Evolutionary conservation across 2,113 vertebrate species (phyloP), one percentile per base, ranked within the genome.

Genomic region (Rissa tridactyla): DNA sequence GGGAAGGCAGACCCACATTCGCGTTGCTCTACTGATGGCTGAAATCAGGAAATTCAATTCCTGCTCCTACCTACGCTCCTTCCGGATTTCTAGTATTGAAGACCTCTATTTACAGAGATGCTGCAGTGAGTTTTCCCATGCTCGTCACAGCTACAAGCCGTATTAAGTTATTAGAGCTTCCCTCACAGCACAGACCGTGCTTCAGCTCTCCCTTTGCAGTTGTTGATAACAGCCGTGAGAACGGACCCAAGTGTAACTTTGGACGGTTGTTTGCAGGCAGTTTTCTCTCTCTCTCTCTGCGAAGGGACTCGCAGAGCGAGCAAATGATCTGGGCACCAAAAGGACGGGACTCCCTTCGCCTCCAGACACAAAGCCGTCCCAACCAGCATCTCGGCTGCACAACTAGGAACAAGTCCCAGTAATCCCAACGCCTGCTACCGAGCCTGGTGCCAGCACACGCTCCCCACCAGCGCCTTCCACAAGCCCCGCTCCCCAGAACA

Each of bases 151-250:
- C 81, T 27, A 76, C 4, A 16, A 80, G 75, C 61, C 73, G 93
- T 85, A 94, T 94, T 82, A 90, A 92, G 77, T 96, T 94, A 91
- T 93, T 78, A 36, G 58, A 62, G 92, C 70, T 81, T 91, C 61
- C 60, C 86, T 88, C n/a, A 51, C 11, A 68, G 64, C 69, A 76
- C 73, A 57, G 60, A 40, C 60, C 30, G 5, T 0, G 2, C 30
- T 55, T 42, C 72, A 68, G 60, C 26, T 81, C 52, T 85, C 52
- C 55, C 73, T 77, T 15, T 65, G 81, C 92, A 94, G 95, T 94
- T 96, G 88, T 21, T 81, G 86, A 42, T 55, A 97, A 80, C 66
- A 88, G 87, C 91, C 10, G 38, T 82, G 90, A 97, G 84, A 90
- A 90, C 1, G 2, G 78, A 51, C 89, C 73, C 85, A 36, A 0